Evolutionary conservation across 2,888 invertebrate genomes (phyloP), one percentile per base, ranked within the genome.

Genomic region (Ichneumon xanthorius): DNA sequence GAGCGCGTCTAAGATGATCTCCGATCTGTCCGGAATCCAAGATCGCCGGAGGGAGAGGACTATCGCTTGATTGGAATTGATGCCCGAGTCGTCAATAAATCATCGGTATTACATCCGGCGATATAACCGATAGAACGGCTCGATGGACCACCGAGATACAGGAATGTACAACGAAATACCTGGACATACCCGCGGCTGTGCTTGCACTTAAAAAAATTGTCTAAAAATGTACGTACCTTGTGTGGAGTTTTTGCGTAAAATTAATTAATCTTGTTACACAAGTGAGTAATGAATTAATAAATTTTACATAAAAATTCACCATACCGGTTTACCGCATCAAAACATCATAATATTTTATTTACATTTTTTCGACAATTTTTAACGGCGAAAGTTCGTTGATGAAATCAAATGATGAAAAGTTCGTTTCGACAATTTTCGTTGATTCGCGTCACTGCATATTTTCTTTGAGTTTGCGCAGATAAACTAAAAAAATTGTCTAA

Each of bases 51-150:
- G 19, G 65, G 40, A 45, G 58, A 45, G 73, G 16, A 45, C 14
- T 63, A 22, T 53, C 75, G 67, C 75, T 76, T 82, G 85, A 85
- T 85, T 85, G 48, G 79, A 85, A 82, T 85, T 85, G 85, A 85
- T 82, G 85, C 82, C 65, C 48, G 67, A 53, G 37, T 72, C 26
- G 22, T 30, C 73, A 14, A 80, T 76, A 85, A 85, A 85, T 82
- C 82, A 85, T 79, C 33, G 50, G 53, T 53, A 76, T 65, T 65
- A 37, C 53, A 53, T 11, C 33, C 30, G 37, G 7, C 22, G 19
- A 40, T 37, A 37, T 11, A 37, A 19, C n/a, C n/a, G 48, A 45
- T 50, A 33, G 37, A 30, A 61, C 16, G 6, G 50, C 30, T 33
- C 65, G 78, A 61, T 71, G 45, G 70, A 70, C 58, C 78, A 37